Evolutionary conservation across 2,888 invertebrate species (phyloP), one percentile per base, ranked within the genome.

Genomic region (Scelioninae gen. 2): DNA sequence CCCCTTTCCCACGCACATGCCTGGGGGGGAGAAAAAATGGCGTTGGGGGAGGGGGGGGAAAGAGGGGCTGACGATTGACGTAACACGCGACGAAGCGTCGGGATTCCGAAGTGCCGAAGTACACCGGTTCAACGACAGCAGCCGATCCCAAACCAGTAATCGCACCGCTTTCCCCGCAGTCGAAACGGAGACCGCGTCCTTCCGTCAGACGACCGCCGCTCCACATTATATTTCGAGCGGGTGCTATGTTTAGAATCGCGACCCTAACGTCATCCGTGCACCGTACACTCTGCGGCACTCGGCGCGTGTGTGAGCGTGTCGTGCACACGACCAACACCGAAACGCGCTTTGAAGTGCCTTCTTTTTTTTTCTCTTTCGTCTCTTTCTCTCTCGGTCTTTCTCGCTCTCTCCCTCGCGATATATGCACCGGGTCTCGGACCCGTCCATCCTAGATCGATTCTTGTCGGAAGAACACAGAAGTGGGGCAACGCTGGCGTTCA

Each of bases 211-310:
- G 79, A 80, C 81, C 78, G 79, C 81, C 78, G 80, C 79, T 81
- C 81, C 79, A 80, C 78, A 83, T 83, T 83, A 84, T 84, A 85
- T 85, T 85, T 85, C 79, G 82, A 84, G 85, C 81, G 78, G 78
- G 75, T 76, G 81, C 84, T 85, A 85, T 82, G 79, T 84, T 85
- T 85, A 84, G 85, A 79, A 76, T 74, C 71, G 19, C 77, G 76
- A 78, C 77, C 67, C 77, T 75, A 71, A 64, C 73, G 64, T 52
- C 50, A 61, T 71, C 52, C 25, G 60, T 16, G 37, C 48, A 28
- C 25, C 25, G 45, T 52, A 46, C 45, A 52, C 55, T 67, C 6
- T 53, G 33, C 28, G 45, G 25, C 31, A 13, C 37, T 31, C 11
- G 61, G 11, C 19, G 37, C 72, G 61, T 53, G 61, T 71, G 57